Conservation (phyloP, 2,888 invertebrate genomes). For the Drosophila suboccidentalis region DNA sequence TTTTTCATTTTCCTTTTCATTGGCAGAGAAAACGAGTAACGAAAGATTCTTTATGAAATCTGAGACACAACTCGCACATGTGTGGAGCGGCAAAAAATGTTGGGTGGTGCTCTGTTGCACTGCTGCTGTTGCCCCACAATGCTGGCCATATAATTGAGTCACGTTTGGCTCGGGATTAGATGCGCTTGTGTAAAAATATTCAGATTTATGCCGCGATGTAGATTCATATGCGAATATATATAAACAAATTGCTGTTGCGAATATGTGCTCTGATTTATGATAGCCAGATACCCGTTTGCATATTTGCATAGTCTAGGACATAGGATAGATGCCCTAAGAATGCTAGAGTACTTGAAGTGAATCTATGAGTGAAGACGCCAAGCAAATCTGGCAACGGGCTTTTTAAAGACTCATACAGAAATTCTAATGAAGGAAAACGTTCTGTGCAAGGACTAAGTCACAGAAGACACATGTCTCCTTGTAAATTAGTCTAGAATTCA, state of each 20-base stretch:
- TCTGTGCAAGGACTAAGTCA: not conserved
- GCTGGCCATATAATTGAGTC: constrained; percentile 77
- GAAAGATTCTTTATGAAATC: constrained; percentile 53
- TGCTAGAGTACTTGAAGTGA: not conserved
- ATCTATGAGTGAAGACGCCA: not conserved
- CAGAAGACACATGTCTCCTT: not conserved
- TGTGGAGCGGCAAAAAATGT: constrained; percentile 28
- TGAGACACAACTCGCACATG: constrained; percentile 40
- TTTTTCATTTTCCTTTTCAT: constrained; percentile 34
- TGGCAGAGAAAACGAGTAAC: constrained; percentile 9
- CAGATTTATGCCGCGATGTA: constrained; percentile 74
- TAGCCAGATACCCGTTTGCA: constrained; percentile 45
- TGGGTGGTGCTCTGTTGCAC: constrained; percentile 25
- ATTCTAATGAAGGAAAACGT: not conserved
- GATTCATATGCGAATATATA: constrained; percentile 21
- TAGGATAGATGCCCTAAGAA: no score
- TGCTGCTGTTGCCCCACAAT: constrained; percentile 8
- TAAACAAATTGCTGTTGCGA: constrained; percentile 48
- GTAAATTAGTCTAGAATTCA: not conserved
- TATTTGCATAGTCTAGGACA: constrained; percentile 26
- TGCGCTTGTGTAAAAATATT: constrained; percentile 64
- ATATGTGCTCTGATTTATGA: constrained; percentile 66
- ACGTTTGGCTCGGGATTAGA: constrained; percentile 74
- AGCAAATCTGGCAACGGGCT: not conserved
- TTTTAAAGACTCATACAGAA: not conserved